Evolutionary conservation across 2,888 invertebrate genomes (phyloP).

Genomic region (Ferrisia virgata): DNA sequence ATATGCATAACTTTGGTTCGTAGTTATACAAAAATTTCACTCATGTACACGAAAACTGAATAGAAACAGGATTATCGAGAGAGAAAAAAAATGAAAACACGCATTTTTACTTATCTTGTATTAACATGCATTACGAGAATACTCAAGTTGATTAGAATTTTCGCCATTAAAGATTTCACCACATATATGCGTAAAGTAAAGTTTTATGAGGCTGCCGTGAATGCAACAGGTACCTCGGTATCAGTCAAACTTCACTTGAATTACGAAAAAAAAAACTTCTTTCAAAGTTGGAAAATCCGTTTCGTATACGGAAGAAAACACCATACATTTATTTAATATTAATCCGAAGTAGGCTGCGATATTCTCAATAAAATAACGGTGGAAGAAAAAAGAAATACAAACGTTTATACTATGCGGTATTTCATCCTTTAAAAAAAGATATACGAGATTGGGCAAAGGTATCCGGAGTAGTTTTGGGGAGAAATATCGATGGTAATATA

Average conservation of each 20-base stretch:
- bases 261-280: background rate
- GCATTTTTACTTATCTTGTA: background rate
- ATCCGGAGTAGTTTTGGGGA: background rate
- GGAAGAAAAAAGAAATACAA: too few relatives aligned
- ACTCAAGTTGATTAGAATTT: background rate
- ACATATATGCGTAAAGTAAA: background rate
- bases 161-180: background rate
- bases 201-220: background rate
- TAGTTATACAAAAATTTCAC: too few relatives aligned
- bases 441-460: background rate
- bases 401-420: background rate
- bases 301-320: background rate
- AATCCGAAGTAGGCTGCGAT: background rate
- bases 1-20: too few relatives aligned
- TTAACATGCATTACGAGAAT: background rate
- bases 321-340: background rate
- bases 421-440: background rate
- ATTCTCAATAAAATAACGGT: background rate
- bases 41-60: too few relatives aligned
- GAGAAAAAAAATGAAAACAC: background rate
- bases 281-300: background rate
- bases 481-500: background rate
- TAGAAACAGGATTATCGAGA: too few relatives aligned
- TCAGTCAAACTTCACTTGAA: background rate
- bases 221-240: conserved; percentile 5